Evolutionary conservation across 2,113 vertebrate species (phyloP), one percentile per base, ranked within the genome.

Genomic region (Pimephales promelas): DNA sequence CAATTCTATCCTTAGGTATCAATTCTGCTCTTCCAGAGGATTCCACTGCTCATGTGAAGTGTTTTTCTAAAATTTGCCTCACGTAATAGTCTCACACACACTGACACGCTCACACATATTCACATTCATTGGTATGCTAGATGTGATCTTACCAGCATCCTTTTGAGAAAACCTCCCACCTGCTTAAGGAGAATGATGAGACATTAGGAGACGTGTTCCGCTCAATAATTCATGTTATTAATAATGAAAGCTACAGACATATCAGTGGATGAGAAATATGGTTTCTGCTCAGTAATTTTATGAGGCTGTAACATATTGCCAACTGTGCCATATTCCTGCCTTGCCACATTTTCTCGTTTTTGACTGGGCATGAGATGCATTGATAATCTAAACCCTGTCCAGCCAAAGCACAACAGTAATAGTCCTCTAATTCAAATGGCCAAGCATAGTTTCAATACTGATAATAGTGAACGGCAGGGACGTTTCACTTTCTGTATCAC

Each of bases 211-310:
- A 59, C 75, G 49, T 72, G 71, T 87, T 82, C 79, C 68, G 80
- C 54, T 83, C 73, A 76, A 77, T 82, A 85, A 77, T 82, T 85
- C 82, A 75, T 84, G 43, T 62, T 26, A 82, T 81, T 87, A 84
- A 87, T 84, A 88, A 86, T 81, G 68, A 72, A 83, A 79, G 76
- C 87, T 76, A 76, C 72, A 80, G 84, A 61, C 49, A 68, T 79
- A 83, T 84, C 80, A 75, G 62, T 84, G 47, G 62, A 71, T 56
- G 78, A 75, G 72, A 84, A 84, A 76, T 52, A 74, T 68, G 26
- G 75, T 87, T 66, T 31, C 59, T 45, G 74, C 75, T 71, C 83
- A 61, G 28, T 77, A 24, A 81, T 70, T 81, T 81, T 70, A 81
- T 70, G 64, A 81, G 79, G 64, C 64, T 68, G 47, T 68, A 40